Percentiles rank a stretch among this genome's conserved stretches.
Evolutionary conservation across 2,888 invertebrate genomes (phyloP).

Genomic region (Pheosia gnoma): DNA sequence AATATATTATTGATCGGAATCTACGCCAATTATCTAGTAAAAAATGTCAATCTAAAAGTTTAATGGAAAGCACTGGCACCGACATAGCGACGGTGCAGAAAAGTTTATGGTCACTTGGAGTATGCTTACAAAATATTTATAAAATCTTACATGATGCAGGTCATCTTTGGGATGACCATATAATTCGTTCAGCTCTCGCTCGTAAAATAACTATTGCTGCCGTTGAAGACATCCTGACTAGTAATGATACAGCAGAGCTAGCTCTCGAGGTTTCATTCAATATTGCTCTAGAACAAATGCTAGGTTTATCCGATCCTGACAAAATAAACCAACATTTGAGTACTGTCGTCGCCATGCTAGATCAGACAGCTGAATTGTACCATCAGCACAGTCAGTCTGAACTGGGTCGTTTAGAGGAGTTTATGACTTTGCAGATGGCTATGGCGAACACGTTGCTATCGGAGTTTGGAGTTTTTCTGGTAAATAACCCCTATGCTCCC

Average conservation of each 20-base stretch:
- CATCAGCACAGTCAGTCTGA: constrained; percentile 59
- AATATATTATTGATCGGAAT: constrained; percentile 45
- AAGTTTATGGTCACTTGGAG: constrained; percentile 57
- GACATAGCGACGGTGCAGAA: constrained; percentile 54
- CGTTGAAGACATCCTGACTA: constrained; percentile 69
- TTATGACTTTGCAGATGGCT: constrained; percentile 50
- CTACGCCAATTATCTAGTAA: constrained; percentile 39
- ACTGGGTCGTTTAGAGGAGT: constrained; percentile 61
- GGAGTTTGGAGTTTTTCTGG: constrained; percentile 64
- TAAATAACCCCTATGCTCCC: constrained; percentile 53
- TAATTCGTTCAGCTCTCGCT: constrained; percentile 61
- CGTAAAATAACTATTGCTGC: constrained; percentile 68
- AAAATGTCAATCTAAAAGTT: constrained; percentile 23
- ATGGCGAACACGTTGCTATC: constrained; percentile 60
- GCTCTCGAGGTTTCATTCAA: constrained; percentile 62
- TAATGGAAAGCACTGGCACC: constrained; percentile 39
- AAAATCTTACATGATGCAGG: constrained; percentile 60
- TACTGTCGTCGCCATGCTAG: constrained; percentile 45
- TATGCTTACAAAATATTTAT: constrained; percentile 61
- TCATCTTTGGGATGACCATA: constrained; percentile 70
- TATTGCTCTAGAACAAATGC: constrained; percentile 62
- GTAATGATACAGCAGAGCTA: constrained; percentile 59
- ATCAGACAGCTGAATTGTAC: constrained; percentile 54
- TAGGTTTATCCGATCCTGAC: constrained; percentile 55
- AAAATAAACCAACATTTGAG: constrained; percentile 58